phyloP scores from a whole-genome alignment of 2,797 vertebrate genomes.

The Peromyscus aztecus region DNA sequence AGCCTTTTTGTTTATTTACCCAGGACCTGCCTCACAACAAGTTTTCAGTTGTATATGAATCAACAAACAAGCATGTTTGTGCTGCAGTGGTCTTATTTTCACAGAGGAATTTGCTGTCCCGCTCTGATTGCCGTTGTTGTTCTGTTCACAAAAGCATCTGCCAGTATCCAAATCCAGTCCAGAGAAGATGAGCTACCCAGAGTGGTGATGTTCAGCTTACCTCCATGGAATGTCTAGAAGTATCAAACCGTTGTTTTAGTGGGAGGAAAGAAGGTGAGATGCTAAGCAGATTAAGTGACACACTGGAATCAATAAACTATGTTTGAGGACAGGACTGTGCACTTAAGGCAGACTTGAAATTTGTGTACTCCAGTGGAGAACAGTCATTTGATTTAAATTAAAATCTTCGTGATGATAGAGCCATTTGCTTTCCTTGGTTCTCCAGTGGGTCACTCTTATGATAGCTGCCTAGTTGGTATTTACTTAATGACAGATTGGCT shows the following conservation, averaged over 20 bases:
- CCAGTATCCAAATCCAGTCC: background rate
- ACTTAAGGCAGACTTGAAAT: background rate
- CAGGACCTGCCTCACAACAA: background rate
- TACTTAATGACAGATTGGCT: background rate
- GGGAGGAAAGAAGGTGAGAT: background rate
- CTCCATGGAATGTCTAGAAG: background rate
- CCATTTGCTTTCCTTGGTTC: background rate
- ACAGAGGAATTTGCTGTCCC: background rate
- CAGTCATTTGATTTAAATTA: background rate
- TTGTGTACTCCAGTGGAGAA: background rate
- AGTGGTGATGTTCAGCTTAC: background rate
- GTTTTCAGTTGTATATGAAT: background rate
- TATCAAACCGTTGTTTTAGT: background rate
- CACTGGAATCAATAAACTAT: background rate
- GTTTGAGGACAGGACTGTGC: background rate
- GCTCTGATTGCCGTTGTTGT: background rate
- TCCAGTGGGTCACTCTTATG: background rate
- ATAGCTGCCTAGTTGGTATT: background rate
- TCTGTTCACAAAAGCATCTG: background rate
- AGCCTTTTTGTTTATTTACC: background rate
- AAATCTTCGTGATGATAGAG: background rate
- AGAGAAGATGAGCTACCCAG: background rate
- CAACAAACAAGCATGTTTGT: background rate
- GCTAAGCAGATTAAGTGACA: background rate
- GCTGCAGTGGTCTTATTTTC: background rate